Percentiles rank a stretch among this genome's conserved stretches.
phyloP scores from a whole-genome alignment of 2,113 vertebrate species.

The Lucifuga dentata region DNA sequence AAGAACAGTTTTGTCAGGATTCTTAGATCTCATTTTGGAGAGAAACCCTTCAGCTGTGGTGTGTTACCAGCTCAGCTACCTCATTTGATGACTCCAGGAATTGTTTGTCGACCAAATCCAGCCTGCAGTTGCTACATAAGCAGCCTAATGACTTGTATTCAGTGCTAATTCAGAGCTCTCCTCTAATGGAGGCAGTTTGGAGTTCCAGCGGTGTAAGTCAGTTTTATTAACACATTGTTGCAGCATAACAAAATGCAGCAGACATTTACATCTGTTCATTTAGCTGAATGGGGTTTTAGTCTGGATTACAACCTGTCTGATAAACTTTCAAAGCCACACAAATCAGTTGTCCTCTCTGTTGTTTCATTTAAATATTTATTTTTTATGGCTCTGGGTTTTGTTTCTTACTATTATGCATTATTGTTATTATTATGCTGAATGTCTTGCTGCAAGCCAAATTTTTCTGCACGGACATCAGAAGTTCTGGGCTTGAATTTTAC shows the following conservation, averaged over 20 bases:
- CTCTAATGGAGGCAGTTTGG: background rate
- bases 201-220: background rate
- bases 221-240: background rate
- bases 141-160: constrained; percentile 4
- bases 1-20: too few species aligned
- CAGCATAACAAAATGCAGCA: constrained; percentile 13
- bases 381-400: background rate
- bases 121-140: background rate
- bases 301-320: background rate
- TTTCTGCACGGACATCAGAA: background rate
- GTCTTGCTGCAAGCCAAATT: background rate
- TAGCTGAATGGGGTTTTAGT: background rate
- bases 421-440: background rate
- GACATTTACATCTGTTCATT: constrained; percentile 22
- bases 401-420: background rate
- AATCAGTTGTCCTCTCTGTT: constrained; percentile 3
- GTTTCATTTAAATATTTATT: constrained; percentile 7
- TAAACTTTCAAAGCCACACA: constrained; percentile 17
- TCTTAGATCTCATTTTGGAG: constrained; percentile 1
- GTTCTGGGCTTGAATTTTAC: background rate
- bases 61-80: background rate
- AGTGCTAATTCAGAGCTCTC: background rate
- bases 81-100: background rate
- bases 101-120: constrained; percentile 8
- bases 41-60: background rate